Evolutionary conservation across 2,113 vertebrate genomes (phyloP), one percentile per base, ranked within the genome.

Genomic region (Notothenia rossii): DNA sequence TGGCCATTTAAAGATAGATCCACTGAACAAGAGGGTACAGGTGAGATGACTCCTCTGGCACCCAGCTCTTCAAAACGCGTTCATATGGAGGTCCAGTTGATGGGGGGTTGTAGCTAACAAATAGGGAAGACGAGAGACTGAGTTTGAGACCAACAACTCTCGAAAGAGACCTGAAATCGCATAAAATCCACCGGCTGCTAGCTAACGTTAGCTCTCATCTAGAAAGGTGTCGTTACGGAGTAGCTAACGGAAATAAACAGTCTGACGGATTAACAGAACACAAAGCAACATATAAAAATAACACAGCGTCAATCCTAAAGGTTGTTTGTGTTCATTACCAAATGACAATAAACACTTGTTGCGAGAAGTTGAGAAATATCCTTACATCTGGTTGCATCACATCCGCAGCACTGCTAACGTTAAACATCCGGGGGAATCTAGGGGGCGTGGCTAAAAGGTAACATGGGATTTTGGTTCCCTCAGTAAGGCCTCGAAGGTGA

Each of bases 1-100:
- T 97, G 68, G 98, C 97, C 98, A 99, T 99, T 88, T 64, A 77
- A 48, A 75, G 4, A 61, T 9, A 63, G 67, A 70, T 75, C 67
- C 29, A 13, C 55, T 73, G 40, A 72, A 61, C 60, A 29, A 53
- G 22, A 53, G 22, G 11, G 54, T 10, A 22, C 17, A 50, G 49
- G 29, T 13, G 15, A 54, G 11, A 62, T 65, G 73, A 81, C 22
- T 75, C 71, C 18, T 36, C 22, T 6, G 64, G 56, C 69, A 75
- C 50, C 75, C 68, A 51, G 72, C 12, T 18, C 22, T 43, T 88
- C 75, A 87, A 56, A 77, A 60, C 3, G 53, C 7, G 54, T 22
- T 66, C 66, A 87, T 62, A 64, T 0, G 45, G 43, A 71, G 46
- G 49, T 20, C 71, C 51, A 36, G 50, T 3, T 12, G 43, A 20